Conservation (phyloP, 2,797 vertebrate species). For the Toxotes lorentzi region DNA sequence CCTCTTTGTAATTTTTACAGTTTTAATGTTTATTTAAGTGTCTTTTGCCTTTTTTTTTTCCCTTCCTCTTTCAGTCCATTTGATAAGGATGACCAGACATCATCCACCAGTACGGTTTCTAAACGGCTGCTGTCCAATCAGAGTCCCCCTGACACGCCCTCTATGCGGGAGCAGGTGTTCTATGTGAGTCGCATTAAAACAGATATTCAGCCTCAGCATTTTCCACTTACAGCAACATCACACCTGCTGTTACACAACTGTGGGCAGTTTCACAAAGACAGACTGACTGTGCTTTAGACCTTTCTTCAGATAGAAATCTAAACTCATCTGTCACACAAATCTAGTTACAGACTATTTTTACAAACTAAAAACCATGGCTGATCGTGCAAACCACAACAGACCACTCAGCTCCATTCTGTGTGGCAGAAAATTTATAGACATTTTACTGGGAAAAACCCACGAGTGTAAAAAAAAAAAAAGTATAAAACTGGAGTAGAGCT, state of each 20-base stretch:
- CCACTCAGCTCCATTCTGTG: background rate
- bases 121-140: constrained; percentile 98
- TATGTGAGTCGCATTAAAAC: constrained; percentile 89
- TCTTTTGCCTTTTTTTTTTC: background rate
- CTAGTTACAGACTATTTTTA: background rate
- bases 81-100: constrained; percentile 96
- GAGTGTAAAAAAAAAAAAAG: background rate
- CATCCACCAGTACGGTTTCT: constrained; percentile 92
- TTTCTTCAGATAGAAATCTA: background rate
- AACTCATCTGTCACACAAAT: background rate
- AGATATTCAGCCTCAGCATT: constrained; percentile 9
- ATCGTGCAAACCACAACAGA: background rate
- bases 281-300: background rate
- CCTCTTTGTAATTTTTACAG: background rate
- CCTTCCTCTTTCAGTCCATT: constrained; percentile 88
- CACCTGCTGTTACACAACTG: constrained; percentile 2
- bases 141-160: constrained; percentile 97
- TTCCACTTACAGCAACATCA: constrained; percentile 3
- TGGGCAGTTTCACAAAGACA: constrained; percentile 1
- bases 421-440: background rate
- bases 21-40: background rate
- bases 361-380: background rate
- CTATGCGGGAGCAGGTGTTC: constrained; percentile 98
- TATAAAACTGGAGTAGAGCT: background rate
- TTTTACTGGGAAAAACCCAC: too few species aligned